A percentile compares a stretch with the other conserved stretches of the same genome.
Conservation (phyloP, 2,888 invertebrate species). For the Cataglyphis albicans region DNA sequence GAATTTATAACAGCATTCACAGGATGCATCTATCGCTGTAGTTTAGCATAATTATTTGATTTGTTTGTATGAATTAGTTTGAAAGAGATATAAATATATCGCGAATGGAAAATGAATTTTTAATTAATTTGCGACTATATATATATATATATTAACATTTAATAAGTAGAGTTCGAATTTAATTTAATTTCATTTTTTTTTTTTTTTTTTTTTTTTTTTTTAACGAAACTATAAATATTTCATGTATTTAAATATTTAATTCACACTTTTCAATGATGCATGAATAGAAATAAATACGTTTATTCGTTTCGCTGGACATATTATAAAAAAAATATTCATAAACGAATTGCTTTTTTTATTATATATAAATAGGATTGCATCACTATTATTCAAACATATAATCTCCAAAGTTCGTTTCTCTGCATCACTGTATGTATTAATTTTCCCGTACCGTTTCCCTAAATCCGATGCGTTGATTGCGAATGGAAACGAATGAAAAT, state of each 20-base stretch:
- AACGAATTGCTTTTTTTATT: constrained; percentile 20
- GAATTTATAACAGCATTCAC: not conserved
- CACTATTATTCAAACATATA: not conserved
- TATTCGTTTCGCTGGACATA: not conserved
- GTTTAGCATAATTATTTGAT: not conserved
- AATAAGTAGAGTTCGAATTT: not conserved
- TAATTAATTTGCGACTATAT: not conserved
- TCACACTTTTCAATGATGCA: not conserved
- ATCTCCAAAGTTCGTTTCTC: not conserved
- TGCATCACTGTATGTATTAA: not conserved
- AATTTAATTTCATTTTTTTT: too few relatives aligned
- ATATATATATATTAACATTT: constrained; percentile 11
- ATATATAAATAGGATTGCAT: not conserved
- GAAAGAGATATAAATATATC: not conserved
- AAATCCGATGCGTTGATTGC: not conserved
- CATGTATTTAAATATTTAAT: not conserved
- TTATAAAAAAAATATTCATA: not conserved
- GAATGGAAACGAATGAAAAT: not conserved
- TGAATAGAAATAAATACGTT: not conserved
- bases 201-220: not conserved
- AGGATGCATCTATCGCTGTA: not conserved
- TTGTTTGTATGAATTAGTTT: not conserved
- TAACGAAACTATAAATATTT: not conserved
- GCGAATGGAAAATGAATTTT: constrained; percentile 1
- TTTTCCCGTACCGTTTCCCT: not conserved